Evolutionary conservation across 2,797 vertebrate genomes (phyloP).

Genomic region (Picus viridis): DNA sequence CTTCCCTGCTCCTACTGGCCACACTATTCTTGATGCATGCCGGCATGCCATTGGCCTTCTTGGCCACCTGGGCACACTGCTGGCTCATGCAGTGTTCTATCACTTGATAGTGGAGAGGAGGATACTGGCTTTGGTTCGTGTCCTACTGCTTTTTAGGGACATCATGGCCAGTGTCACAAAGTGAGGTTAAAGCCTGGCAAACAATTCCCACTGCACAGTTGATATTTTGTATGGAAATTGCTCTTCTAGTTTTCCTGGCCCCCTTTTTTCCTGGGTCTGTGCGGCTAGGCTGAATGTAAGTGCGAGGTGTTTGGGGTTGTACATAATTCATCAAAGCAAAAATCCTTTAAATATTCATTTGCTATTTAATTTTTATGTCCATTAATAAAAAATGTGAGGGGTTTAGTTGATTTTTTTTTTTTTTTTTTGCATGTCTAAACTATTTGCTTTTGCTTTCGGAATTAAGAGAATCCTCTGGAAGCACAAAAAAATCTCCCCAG

Average conservation of each 20-base stretch:
- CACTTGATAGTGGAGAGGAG: not conserved
- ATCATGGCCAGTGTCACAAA: not conserved
- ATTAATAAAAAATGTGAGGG: not conserved
- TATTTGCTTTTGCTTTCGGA: not conserved
- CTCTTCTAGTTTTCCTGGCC: not conserved
- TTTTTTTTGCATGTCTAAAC: not conserved
- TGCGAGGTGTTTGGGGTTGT: not conserved
- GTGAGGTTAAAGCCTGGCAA: not conserved
- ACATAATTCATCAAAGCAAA: conserved; percentile 40
- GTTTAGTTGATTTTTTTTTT: conserved; percentile 16
- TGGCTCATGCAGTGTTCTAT: too few relatives aligned
- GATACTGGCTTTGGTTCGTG: not conserved
- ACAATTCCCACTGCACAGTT: not conserved
- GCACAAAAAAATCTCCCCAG: not conserved
- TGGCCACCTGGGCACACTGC: too few relatives aligned
- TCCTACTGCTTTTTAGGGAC: not conserved
- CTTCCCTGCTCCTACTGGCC: too few relatives aligned
- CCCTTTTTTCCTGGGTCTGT: not conserved
- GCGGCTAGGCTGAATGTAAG: not conserved
- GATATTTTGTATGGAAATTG: not conserved
- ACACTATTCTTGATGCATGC: too few relatives aligned
- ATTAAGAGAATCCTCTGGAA: not conserved
- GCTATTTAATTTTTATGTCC: not conserved
- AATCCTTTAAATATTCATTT: not conserved
- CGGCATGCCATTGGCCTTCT: too few relatives aligned